Evolutionary conservation across 2,888 invertebrate genomes (phyloP), one percentile per base, ranked within the genome.

Genomic region (Endomychus coccineus): DNA sequence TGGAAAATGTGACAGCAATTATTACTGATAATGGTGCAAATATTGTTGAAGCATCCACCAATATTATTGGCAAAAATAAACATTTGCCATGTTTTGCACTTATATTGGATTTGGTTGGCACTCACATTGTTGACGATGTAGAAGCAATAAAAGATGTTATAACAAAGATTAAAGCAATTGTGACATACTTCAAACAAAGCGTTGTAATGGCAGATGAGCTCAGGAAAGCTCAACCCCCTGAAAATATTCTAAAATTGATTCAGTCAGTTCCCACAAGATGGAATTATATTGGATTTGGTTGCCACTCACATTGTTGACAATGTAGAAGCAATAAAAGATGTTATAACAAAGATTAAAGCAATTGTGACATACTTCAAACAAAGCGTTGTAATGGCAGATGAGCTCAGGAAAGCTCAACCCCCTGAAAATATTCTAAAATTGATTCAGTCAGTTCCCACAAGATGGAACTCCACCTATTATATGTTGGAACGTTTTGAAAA

Each of bases 31-130:
- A 45, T 33, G 48, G 32, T 16, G 39, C 42, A 13, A 45, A 48
- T 33, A 45, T 49, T 22, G 45, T 46, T 2, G 46, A 45, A 24
- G 43, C 44, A 11, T 29, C 42, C 10, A 13, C 14, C 3, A 24
- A 42, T n/a, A 21, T 22, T 12, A 43, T 43, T 37, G 49, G 46
- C 4, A 44, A 41, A 42, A 28, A 17, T 15, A 34, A 35, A 31
- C 45, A 49, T 39, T 27, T 47, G 9, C 44, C 39, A 6, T 50
- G 46, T 16, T 49, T 47, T 39, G 46, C 49, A 3, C 49, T 49
- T 35, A 25, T 10, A 6, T 25, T 9, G 6, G 6, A 25, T 11
- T 34, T 34, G 11, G 15, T 34, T 10, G 27, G 13, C 3, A 12
- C 22, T 25, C 22, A 34, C 11, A 4, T 24, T 7, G 15, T 34